phyloP scores from a whole-genome alignment of 2,797 vertebrate genomes.

The Gymnoscopelus braueri region DNA sequence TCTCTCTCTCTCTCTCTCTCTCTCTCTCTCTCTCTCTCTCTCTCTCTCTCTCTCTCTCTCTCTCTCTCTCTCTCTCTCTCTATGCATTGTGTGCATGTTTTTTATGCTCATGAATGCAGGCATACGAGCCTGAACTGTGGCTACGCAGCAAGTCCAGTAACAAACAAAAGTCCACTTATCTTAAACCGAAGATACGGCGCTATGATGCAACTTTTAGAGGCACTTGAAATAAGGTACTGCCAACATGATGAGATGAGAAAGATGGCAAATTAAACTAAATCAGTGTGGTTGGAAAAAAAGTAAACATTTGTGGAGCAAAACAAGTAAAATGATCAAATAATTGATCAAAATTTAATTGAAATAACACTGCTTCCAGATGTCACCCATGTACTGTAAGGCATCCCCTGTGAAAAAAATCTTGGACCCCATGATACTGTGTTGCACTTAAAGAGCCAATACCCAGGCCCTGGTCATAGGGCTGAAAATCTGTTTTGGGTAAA shows the following conservation, averaged over 20 bases:
- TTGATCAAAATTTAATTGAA: not conserved
- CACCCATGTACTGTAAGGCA: no score
- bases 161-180: slow-evolving; percentile 16
- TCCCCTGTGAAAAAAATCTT: no score
- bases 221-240: not conserved
- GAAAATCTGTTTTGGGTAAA: slow-evolving; percentile 66
- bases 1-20: no score
- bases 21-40: no score
- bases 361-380: slow-evolving; percentile 1
- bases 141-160: slow-evolving; percentile 9
- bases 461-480: slow-evolving; percentile 23
- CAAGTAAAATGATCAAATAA: slow-evolving; percentile 1
- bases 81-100: not conserved
- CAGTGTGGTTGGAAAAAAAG: no score
- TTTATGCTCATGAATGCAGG: not conserved
- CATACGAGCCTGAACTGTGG: slow-evolving; percentile 1
- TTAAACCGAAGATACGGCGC: slow-evolving; percentile 22
- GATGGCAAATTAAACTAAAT: no score
- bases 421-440: slow-evolving; percentile 26
- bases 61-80: no score
- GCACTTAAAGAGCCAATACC: slow-evolving; percentile 38
- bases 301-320: no score
- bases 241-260: no score
- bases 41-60: no score
- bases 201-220: slow-evolving; percentile 12